Evolutionary conservation across 2,888 invertebrate genomes (phyloP), one percentile per base, ranked within the genome.

Genomic region (Morinoia aosen): DNA sequence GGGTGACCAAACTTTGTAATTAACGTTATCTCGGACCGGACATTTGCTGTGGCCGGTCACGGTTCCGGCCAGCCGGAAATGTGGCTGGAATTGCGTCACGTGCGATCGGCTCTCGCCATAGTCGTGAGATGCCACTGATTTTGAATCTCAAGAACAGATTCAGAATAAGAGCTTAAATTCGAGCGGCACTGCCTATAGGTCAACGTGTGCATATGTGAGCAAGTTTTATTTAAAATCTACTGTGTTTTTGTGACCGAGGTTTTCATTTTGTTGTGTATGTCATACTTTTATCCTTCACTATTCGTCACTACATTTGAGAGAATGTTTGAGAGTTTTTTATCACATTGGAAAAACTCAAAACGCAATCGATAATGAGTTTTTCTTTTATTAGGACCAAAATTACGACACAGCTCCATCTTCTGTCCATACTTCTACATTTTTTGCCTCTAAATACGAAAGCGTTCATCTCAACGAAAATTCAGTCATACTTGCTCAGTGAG

Each of bases 101-200:
- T 76, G 7, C 76, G 2, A 33, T 76, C 76, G 10, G 76, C 76
- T 10, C 90, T 48, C 90, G 10, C 48, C 39, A 19, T 48, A 40
- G 90, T 90, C 90, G 90, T 90, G 90, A 90, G 90, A 90, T 39
- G 90, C 48, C 90, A 90, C 8, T 8, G 40, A 40, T 90, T 90
- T 90, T 11, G 40, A 90, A 40, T 48, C 39, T 48, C 40, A 40
- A 3, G 48, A 90, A 40, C 90, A 39, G 90, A 40, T 90, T 14
- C 40, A 11, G 48, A 90, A 90, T 39, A 33, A 11, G 12, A 88
- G 33, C 12, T 88, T 88, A 39, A 40, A 10, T 39, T 90, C 90
- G 12, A 90, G 33, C 76, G 76, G 33, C 39, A 19, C 14, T 8
- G 16, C 48, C 16, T 25, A 90, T 40, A 90, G 48, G 48, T 90